Evolutionary conservation across 2,888 invertebrate species (phyloP).

Genomic region (Caradrina clavipalpis): DNA sequence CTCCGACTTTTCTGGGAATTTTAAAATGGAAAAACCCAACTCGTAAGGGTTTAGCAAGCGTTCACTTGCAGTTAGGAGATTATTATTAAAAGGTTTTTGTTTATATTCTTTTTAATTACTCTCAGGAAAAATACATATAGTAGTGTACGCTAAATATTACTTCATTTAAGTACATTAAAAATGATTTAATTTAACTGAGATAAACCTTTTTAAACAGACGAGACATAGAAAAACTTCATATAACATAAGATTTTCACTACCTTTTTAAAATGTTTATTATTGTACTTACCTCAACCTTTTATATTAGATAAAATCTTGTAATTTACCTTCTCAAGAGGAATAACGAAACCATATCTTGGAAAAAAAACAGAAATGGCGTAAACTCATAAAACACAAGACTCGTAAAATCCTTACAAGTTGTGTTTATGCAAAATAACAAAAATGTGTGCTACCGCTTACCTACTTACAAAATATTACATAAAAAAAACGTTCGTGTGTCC

Average conservation of each 20-base stretch:
- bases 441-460: background rate
- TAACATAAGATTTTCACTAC: background rate
- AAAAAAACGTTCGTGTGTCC: constrained; percentile 8
- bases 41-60: background rate
- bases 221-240: background rate
- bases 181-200: background rate
- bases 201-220: background rate
- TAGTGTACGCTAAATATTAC: background rate
- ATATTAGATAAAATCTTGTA: constrained; percentile 22
- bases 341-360: constrained; percentile 1
- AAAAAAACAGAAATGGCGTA: constrained; percentile 17
- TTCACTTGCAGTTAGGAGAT: background rate
- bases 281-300: constrained; percentile 3
- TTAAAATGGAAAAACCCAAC: constrained; percentile 20
- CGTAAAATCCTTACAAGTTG: constrained; percentile 17
- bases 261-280: background rate
- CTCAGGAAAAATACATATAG: background rate
- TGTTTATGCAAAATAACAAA: constrained; percentile 13
- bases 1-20: constrained; percentile 20
- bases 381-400: constrained; percentile 18
- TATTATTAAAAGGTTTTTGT: background rate
- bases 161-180: background rate
- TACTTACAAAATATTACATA: background rate
- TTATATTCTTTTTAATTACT: background rate
- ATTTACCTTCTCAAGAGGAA: constrained; percentile 1